A percentile compares a stretch with the other conserved stretches of the same genome.
Evolutionary conservation across 2,113 vertebrate species (phyloP).

Genomic region (Cynoglossus semilaevis): DNA sequence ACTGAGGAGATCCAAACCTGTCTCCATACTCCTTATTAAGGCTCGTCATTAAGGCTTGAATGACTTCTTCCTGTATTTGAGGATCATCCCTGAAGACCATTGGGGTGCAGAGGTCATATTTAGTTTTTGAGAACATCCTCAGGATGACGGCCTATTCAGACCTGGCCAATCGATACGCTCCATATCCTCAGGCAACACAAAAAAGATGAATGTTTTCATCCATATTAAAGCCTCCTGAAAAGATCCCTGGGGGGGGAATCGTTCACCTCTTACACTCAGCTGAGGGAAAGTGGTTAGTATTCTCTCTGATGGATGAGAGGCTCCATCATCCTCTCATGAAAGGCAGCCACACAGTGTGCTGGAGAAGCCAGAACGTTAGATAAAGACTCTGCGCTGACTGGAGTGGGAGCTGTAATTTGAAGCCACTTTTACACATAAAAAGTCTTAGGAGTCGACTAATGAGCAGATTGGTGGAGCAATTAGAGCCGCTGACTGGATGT

Average conservation of each 20-base stretch:
- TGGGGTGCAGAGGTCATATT: conserved; percentile 10
- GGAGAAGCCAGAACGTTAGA: conserved; percentile 46
- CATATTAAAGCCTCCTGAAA: conserved; percentile 61
- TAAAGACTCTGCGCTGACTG: conserved; percentile 48
- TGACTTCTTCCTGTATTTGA: conserved; percentile 39
- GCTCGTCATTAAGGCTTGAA: conserved; percentile 44
- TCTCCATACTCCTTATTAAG: conserved; percentile 44
- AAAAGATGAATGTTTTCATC: conserved; percentile 69
- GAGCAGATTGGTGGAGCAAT: conserved; percentile 49
- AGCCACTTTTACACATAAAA: conserved; percentile 53
- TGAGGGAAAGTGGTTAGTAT: conserved; percentile 63
- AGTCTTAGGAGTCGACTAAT: conserved; percentile 32
- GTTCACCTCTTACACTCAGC: conserved; percentile 63
- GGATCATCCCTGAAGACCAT: conserved; percentile 10
- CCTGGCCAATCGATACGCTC: conserved; percentile 54
- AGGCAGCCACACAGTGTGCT: conserved; percentile 43
- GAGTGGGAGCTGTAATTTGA: conserved; percentile 38
- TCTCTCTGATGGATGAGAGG: conserved; percentile 67
- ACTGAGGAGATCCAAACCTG: conserved; percentile 19
- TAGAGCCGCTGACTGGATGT: conserved; percentile 52
- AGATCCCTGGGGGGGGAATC: conserved; percentile 52
- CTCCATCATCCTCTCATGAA: conserved; percentile 67
- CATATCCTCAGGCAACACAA: conserved; percentile 45
- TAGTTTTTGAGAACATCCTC: conserved; percentile 48
- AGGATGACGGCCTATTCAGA: conserved; percentile 32